A percentile compares a stretch with the other conserved stretches of the same genome.
These are phyloP conservation scores for Schizaphis graminum DNA, from an alignment of 2,888 invertebrate genomes.

Conservation along the genomic window DNA sequence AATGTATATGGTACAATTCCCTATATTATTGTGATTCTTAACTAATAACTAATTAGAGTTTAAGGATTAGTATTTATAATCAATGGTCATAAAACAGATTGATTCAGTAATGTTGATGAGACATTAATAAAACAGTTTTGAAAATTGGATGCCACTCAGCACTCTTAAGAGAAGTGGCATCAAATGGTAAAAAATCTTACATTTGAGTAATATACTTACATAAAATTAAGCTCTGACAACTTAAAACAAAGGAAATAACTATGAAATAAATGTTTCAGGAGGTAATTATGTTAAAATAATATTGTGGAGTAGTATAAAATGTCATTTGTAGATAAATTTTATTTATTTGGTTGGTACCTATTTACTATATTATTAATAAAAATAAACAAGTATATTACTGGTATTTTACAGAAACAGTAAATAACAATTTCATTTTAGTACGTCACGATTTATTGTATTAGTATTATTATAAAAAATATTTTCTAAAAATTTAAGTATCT, in stretches of 20 bases:
- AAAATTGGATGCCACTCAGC: not conserved
- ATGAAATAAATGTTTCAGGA: not conserved
- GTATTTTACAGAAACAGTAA: not conserved
- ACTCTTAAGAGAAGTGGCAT: not conserved
- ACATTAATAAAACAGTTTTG: not conserved
- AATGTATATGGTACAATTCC: not conserved
- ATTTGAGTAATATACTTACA: not conserved
- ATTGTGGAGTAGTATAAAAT: too few relatives aligned
- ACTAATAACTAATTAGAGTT: not conserved
- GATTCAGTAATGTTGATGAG: not conserved
- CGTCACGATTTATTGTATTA: not conserved
- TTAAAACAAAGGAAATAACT: not conserved
- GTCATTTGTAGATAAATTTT: too few relatives aligned
- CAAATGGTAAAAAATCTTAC: not conserved
- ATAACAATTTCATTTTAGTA: not conserved
- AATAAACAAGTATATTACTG: not conserved
- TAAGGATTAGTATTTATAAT: not conserved
- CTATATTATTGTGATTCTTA: not conserved
- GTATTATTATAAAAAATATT: not conserved
- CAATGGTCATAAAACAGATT: not conserved
- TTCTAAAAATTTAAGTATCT: not conserved
- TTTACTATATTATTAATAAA: not conserved
- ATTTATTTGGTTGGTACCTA: not conserved
- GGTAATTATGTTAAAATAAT: not conserved
- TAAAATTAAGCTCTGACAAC: not conserved